phyloP scores from a whole-genome alignment of 1,140 invertebrate species.

The Eupristina koningsbergeri region DNA sequence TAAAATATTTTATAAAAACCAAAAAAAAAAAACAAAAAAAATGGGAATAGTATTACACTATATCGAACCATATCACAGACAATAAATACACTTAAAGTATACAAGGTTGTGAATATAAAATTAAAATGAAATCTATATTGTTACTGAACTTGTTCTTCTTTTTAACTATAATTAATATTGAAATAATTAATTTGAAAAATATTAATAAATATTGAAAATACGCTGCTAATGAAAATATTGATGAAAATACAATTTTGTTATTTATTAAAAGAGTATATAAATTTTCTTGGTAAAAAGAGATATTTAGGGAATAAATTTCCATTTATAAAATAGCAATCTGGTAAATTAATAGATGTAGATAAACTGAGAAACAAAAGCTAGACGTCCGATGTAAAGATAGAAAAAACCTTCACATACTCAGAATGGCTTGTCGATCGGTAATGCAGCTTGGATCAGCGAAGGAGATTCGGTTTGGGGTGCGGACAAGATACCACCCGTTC shows the following conservation, averaged over 20 bases:
- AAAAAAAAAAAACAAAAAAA: too few relatives aligned
- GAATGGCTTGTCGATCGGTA: slow-evolving; percentile 35
- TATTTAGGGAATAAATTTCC: too few relatives aligned
- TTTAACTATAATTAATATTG: neutral
- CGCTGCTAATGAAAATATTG: too few relatives aligned
- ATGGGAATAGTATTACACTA: neutral
- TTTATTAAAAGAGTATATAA: too few relatives aligned
- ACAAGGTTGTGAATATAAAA: neutral
- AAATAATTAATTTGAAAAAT: neutral
- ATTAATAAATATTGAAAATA: too few relatives aligned
- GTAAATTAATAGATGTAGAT: too few relatives aligned
- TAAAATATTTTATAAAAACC: too few relatives aligned
- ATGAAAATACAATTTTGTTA: too few relatives aligned
- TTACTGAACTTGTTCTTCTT: neutral
- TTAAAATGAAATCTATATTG: neutral
- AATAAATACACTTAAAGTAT: neutral
- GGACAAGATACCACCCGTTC: neutral
- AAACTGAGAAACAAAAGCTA: too few relatives aligned
- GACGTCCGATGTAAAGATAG: neutral
- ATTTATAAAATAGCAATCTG: neutral
- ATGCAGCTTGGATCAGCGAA: slow-evolving; percentile 24
- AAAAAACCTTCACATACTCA: neutral
- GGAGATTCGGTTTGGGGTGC: neutral
- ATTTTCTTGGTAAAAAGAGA: neutral
- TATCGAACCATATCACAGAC: neutral